These are phyloP conservation scores for Agrypnia vestita DNA, from an alignment of 1,140 invertebrate species.

Conservation along the genomic window DNA sequence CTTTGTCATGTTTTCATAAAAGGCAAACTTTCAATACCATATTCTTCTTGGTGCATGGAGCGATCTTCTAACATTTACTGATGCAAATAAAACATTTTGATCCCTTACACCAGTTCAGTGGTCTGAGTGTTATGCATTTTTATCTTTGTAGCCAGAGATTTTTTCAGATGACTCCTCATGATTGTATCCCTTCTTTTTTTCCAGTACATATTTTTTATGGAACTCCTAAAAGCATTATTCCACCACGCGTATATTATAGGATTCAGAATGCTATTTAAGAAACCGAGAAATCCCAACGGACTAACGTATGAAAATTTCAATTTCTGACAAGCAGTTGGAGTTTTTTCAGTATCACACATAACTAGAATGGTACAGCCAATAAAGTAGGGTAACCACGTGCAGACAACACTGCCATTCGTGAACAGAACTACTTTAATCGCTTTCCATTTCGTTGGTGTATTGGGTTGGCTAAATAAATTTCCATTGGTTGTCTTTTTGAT, in stretches of 20 bases:
- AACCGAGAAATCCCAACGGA: constrained; percentile 74
- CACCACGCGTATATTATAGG: constrained; percentile 83
- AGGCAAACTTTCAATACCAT: too few relatives aligned
- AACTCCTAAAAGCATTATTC: constrained; percentile 76
- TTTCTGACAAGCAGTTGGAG: constrained; percentile 67
- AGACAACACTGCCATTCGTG: constrained; percentile 73
- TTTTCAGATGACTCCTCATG: too few relatives aligned
- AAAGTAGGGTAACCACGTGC: constrained; percentile 70
- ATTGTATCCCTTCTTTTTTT: too few relatives aligned
- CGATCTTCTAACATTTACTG: too few relatives aligned
- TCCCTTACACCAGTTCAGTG: too few relatives aligned
- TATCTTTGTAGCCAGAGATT: too few relatives aligned
- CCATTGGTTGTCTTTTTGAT: not conserved
- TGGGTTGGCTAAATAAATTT: constrained; percentile 31
- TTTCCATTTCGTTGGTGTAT: constrained; percentile 72
- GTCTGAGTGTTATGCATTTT: too few relatives aligned
- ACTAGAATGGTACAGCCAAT: constrained; percentile 71
- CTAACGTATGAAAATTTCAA: constrained; percentile 70
- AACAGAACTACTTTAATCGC: constrained; percentile 74
- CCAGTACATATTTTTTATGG: constrained; percentile 62
- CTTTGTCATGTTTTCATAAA: too few relatives aligned
- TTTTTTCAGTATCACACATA: constrained; percentile 68
- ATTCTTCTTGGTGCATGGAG: too few relatives aligned
- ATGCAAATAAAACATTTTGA: too few relatives aligned
- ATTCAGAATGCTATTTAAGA: constrained; percentile 80